These are phyloP conservation scores for Euglossa dilemma DNA, from an alignment of 1,140 invertebrate species.

Conservation along the genomic window DNA sequence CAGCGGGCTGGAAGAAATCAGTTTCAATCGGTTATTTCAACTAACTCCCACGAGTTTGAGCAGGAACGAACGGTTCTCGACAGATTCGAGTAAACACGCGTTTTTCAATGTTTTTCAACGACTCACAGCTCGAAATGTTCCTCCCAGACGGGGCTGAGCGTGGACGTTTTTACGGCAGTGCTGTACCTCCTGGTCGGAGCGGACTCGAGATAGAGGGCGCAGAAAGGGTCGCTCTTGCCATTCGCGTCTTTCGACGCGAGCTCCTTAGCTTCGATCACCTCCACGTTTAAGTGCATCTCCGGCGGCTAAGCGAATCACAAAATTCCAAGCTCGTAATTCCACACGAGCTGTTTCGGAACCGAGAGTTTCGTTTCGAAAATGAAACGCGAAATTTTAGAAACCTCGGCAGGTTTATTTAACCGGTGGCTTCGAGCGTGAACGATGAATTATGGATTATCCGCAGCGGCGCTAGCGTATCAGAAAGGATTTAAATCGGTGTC, in stretches of 20 bases:
- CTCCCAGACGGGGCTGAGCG: conserved; percentile 96
- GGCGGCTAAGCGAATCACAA: conserved; percentile 86
- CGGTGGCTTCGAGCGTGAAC: too few relatives aligned
- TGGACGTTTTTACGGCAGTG: conserved; percentile 94
- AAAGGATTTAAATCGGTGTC: background rate
- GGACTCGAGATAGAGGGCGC: conserved; percentile 91
- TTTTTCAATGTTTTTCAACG: too few relatives aligned
- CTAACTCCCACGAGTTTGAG: too few relatives aligned
- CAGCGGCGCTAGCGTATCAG: too few relatives aligned
- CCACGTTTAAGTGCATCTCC: conserved; percentile 95
- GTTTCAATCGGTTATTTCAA: background rate
- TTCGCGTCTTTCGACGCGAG: conserved; percentile 97
- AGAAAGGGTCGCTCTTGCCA: conserved; percentile 97
- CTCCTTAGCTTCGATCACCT: conserved; percentile 96
- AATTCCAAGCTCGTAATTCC: background rate
- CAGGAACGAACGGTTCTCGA: background rate
- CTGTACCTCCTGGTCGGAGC: conserved; percentile 90
- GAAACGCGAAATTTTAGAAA: too few relatives aligned
- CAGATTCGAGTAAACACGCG: background rate
- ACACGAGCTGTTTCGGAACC: too few relatives aligned
- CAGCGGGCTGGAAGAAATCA: conserved; percentile 83
- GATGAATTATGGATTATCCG: too few relatives aligned
- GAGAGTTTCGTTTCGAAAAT: too few relatives aligned
- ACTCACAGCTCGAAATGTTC: conserved; percentile 98
- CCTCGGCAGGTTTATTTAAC: too few relatives aligned